Percentiles rank a stretch among this genome's conserved stretches.
phyloP scores from a whole-genome alignment of 2,888 invertebrate genomes.

The Holacanthella duospinosa region DNA sequence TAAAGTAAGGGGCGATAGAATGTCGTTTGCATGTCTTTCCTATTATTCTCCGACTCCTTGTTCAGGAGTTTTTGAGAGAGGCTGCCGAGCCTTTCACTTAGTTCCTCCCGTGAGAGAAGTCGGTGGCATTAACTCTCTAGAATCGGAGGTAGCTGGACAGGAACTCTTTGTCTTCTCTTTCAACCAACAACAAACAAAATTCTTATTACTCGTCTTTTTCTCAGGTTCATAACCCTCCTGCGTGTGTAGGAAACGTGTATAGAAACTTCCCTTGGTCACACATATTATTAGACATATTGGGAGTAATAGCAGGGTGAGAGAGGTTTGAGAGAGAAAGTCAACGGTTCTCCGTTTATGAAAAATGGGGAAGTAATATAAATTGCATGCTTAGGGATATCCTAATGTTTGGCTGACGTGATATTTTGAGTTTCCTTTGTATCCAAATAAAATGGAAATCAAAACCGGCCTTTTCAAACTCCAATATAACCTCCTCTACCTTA shows the following conservation, averaged over 20 bases:
- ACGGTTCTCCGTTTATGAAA: background rate
- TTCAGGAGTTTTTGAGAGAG: background rate
- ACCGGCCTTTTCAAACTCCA: too few species aligned
- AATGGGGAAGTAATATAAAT: slow-evolving; percentile 14
- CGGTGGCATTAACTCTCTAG: background rate
- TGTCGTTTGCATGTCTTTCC: slow-evolving; percentile 29
- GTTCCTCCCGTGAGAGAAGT: slow-evolving; percentile 1
- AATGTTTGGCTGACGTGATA: slow-evolving; percentile 24
- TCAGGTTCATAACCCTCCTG: background rate
- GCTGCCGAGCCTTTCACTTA: slow-evolving; percentile 8
- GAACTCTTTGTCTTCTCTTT: background rate
- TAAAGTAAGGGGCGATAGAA: slow-evolving; percentile 13
- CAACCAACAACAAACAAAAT: background rate
- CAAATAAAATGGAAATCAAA: background rate
- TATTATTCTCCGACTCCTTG: slow-evolving; percentile 15
- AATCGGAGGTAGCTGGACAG: too few species aligned
- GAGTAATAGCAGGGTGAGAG: background rate
- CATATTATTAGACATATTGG: slow-evolving; percentile 3
- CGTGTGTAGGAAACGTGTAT: background rate
- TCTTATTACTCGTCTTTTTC: background rate
- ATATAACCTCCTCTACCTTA: too few species aligned
- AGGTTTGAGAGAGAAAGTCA: background rate
- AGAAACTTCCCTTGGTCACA: background rate
- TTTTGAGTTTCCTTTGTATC: background rate
- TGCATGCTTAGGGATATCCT: slow-evolving; percentile 18